A percentile compares a stretch with the other conserved stretches of the same genome.
These are phyloP conservation scores for Onychostruthus taczanowskii DNA, from an alignment of 2,113 vertebrate species.

Conservation along the genomic window DNA sequence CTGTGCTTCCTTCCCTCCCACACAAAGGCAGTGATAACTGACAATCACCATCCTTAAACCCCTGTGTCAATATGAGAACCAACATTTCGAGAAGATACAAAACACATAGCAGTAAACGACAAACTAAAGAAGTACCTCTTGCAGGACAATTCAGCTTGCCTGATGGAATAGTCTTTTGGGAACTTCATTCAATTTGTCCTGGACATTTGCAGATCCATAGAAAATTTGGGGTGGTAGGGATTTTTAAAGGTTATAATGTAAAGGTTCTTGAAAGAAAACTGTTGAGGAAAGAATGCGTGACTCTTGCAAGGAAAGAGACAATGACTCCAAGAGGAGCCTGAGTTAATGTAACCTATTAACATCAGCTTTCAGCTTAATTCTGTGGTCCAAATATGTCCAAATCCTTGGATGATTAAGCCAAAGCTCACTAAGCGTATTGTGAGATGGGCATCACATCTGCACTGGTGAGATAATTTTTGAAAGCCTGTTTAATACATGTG, in stretches of 20 bases:
- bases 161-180: not conserved
- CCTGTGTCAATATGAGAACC: not conserved
- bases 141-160: not conserved
- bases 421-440: not conserved
- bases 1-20: not conserved
- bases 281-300: not conserved
- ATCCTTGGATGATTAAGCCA: not conserved
- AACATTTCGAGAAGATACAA: not conserved
- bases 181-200: not conserved
- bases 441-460: not conserved
- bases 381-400: not conserved
- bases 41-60: not conserved
- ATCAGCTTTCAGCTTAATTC: not conserved
- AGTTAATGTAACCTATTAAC: not conserved
- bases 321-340: not conserved
- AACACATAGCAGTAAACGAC: not conserved
- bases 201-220: not conserved
- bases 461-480: not conserved
- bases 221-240: not conserved
- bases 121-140: not conserved
- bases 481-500: not conserved
- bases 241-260: not conserved
- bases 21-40: not conserved
- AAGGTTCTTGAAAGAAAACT: not conserved
- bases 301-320: not conserved